Evolutionary conservation across 37 sponge, comb jelly and placozoan genomes (phyloP).

Genomic region (Tethya wilhelma): DNA sequence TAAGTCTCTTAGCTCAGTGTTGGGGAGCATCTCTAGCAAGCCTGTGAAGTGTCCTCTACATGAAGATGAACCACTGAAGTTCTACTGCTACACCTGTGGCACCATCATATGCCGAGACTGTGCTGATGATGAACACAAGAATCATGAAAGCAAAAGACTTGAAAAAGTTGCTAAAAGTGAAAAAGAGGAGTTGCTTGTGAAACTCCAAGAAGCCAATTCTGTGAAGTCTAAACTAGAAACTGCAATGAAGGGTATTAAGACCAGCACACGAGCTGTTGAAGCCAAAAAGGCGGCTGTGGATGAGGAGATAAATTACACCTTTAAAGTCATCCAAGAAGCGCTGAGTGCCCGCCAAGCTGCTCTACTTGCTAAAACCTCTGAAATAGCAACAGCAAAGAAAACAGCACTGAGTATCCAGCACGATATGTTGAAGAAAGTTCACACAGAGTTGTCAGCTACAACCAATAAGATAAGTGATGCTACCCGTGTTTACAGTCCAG

Average conservation of each 20-base stretch:
- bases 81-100: slow-evolving; percentile 21
- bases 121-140: slow-evolving; percentile 15
- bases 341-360: slow-evolving; percentile 1
- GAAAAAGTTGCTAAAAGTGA: neutral
- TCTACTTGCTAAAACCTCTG: neutral
- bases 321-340: neutral
- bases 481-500: neutral
- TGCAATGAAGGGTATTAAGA: slow-evolving; percentile 11
- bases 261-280: slow-evolving; percentile 12
- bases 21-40: neutral
- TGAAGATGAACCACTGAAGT: slow-evolving; percentile 9
- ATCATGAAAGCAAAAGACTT: neutral
- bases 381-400: neutral
- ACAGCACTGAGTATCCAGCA: slow-evolving; percentile 1
- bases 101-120: slow-evolving; percentile 18
- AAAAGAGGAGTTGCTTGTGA: neutral
- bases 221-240: slow-evolving; percentile 9
- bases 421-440: slow-evolving; percentile 9
- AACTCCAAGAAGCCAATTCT: neutral
- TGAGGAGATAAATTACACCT: neutral
- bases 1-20: too few relatives aligned
- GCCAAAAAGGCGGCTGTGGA: neutral
- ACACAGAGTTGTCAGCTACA: neutral
- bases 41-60: neutral
- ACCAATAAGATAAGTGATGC: neutral